Evolutionary conservation across 2,888 invertebrate species (phyloP).

Genomic region (Drosophila yooni): DNA sequence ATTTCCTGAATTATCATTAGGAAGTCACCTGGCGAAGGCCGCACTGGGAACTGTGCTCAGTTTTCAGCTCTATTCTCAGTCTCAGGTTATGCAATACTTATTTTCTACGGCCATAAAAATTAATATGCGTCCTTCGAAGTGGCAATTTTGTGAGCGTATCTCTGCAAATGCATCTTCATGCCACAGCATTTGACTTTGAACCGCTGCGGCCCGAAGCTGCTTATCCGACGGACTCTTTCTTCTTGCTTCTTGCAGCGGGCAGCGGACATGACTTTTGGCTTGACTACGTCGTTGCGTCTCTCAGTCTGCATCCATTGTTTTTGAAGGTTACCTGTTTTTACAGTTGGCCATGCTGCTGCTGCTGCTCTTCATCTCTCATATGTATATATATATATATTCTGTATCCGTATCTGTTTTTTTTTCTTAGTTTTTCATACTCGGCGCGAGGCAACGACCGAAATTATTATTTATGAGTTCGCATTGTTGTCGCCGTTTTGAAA

Average conservation of each 20-base stretch:
- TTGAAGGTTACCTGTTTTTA: conserved; percentile 79
- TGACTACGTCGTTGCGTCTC: conserved; percentile 42
- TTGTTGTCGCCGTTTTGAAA: conserved; percentile 74
- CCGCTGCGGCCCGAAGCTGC: conserved; percentile 32
- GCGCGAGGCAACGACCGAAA: conserved; percentile 54
- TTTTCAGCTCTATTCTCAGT: conserved; percentile 4
- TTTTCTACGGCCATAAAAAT: conserved; percentile 82
- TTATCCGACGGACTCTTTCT: background rate
- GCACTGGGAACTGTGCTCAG: background rate
- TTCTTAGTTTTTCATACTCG: conserved; percentile 53
- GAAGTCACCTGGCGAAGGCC: conserved; percentile 73
- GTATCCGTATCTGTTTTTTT: conserved; percentile 2
- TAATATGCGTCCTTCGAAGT: conserved; percentile 82
- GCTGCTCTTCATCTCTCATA: conserved; percentile 31
- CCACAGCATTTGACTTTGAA: conserved; percentile 53
- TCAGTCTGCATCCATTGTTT: conserved; percentile 42
- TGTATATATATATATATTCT: conserved; percentile 5
- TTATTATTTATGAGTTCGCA: conserved; percentile 81
- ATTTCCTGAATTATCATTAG: conserved; percentile 59
- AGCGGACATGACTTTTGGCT: conserved; percentile 73
- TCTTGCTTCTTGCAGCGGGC: conserved; percentile 3
- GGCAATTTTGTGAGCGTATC: conserved; percentile 69
- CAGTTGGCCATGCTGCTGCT: conserved; percentile 58
- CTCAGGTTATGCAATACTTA: conserved; percentile 76
- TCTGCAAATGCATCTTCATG: conserved; percentile 52